A percentile compares a stretch with the other conserved stretches of the same genome.
Conservation (phyloP, 2,797 vertebrate genomes). For the Dicrostonyx torquatus region DNA sequence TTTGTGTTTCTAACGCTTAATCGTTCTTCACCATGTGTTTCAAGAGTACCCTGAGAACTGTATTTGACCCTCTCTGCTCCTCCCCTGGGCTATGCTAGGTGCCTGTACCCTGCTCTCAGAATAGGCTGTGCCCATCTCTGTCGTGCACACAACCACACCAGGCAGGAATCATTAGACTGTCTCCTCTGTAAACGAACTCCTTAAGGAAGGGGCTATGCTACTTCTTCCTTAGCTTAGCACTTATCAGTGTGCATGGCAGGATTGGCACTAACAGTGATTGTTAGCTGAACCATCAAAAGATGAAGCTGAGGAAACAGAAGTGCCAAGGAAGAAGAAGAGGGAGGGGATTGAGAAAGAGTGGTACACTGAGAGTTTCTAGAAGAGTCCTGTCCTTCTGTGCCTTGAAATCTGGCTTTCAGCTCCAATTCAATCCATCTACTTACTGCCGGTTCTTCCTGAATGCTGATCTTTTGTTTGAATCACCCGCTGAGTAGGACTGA, state of each 20-base stretch:
- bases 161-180: neutral
- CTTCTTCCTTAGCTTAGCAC: neutral
- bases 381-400: neutral
- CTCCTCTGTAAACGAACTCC: neutral
- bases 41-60: neutral
- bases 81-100: neutral
- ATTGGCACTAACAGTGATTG: neutral
- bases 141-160: neutral
- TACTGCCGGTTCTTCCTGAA: neutral
- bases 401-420: neutral
- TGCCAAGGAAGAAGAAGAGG: neutral
- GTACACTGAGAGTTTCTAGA: neutral
- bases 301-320: neutral
- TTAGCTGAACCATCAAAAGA: neutral
- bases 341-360: neutral
- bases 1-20: constrained; percentile 21
- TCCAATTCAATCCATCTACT: neutral
- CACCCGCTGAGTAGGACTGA: neutral
- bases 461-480: neutral
- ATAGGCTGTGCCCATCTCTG: neutral
- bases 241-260: neutral
- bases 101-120: neutral
- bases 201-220: neutral
- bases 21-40: constrained; percentile 1
- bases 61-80: neutral